phyloP scores from a whole-genome alignment of 2,113 vertebrate species.

The Pelusios castaneus region DNA sequence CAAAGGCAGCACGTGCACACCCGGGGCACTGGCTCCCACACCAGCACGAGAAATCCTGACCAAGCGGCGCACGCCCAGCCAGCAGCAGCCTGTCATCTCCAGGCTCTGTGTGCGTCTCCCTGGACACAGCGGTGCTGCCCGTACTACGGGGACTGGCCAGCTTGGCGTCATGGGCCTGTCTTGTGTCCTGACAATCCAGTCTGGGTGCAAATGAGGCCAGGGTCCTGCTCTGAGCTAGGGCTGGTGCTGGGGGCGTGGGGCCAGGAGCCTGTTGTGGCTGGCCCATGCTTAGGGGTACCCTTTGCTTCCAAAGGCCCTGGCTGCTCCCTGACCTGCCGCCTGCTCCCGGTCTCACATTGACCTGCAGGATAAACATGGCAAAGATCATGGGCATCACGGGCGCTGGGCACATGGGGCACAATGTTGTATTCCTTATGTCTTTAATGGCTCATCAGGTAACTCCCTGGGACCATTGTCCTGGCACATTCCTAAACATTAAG shows the following conservation, averaged over 20 bases:
- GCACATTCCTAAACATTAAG: no score
- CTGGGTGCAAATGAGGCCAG: no score
- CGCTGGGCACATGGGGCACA: no score
- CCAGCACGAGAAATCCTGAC: neutral
- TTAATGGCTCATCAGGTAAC: no score
- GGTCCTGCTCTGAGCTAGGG: neutral
- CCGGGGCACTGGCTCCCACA: neutral
- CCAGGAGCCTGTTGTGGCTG: neutral
- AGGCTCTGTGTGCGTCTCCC: no score
- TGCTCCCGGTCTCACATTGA: neutral
- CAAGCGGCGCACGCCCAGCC: neutral
- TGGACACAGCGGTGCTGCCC: fast-evolving
- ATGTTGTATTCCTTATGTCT: no score
- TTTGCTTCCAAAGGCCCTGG: neutral
- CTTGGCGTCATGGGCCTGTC: no score
- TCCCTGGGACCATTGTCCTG: neutral
- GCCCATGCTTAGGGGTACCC: neutral
- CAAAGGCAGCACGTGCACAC: neutral
- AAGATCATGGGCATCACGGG: no score
- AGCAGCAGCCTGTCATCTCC: neutral
- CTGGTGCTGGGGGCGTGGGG: neutral
- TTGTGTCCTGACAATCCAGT: neutral
- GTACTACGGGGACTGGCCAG: no score
- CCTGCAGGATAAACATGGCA: neutral
- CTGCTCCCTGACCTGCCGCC: neutral